Base-by-base conservation (phyloP, 2,888 invertebrate species). In the Syrphus vitripennis region DNA sequence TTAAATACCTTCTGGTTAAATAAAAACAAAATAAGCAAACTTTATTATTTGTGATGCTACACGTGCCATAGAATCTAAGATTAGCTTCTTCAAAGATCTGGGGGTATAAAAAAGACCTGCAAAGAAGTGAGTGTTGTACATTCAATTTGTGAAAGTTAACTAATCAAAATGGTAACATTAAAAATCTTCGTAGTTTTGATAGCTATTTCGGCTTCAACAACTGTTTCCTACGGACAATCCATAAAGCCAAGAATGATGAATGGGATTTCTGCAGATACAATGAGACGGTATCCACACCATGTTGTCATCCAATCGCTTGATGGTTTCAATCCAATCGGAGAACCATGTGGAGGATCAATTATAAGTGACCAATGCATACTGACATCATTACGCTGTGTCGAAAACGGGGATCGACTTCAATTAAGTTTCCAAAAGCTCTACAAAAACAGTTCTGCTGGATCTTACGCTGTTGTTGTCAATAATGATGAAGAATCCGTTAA, bases 261-360 rank as follows among this genome's bases (percentile, higher is more conserved):
- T 37, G 87, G 87, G 0, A 42, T 37, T 12, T 19, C 59, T 24
- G 70, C 74, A n/a, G 77, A 88, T 42, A 87, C 87, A 0, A 37
- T 88, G 9, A 48, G 53, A 16, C 63, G 77, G 24, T 87, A 84
- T 21, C 84, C 88, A 4, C 84, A 87, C 57, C 63, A 84, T 26
- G 88, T 88, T 2, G 65, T 19, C 3, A 84, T 84, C 7, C 40
- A 67, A 26, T 37, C 45, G 5, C 10, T 63, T 14, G 3, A 7
- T 19, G 16, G 10, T 16, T 10, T 26, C 2, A n/a, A 14, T 14
- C 29, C 19, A 45, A 2, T 1, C 1, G 9, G 5, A 37, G 0
- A n/a, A 0, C 42, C 0, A 42, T 83, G 82, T 29, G 48, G 42
- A 5, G 88, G 87, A 19, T 87, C 87, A 10, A 87, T 88, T 5